Base-by-base conservation (phyloP, 2,888 invertebrate genomes). In the Toxonevra muliebris region DNA sequence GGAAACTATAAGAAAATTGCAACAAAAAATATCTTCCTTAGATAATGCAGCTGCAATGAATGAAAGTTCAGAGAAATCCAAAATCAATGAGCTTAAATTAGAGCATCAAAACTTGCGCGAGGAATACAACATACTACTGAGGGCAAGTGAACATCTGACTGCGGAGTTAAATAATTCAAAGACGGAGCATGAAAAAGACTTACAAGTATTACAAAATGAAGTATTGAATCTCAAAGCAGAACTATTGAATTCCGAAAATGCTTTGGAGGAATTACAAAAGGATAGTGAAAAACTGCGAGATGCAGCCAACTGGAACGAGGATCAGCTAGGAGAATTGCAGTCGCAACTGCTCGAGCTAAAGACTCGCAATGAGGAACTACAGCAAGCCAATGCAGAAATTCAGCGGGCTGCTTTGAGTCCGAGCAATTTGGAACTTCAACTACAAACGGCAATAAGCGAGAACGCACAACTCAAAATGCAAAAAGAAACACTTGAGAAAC, bases 61-160 rank as follows among this genome's bases (percentile, higher is more conserved):
- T 61, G 71, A 69, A n/a, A 76, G 74, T 58, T 71, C 73, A 10
- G 70, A 77, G 54, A 78, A 76, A 66, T 75, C 75, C 55, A 76
- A 82, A 67, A 71, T 79, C 42, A 80, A 80, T 45, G 72, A 80
- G 30, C 75, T 78, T 10, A 77, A 77, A 50, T 60, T 76, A 41
- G 74, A 78, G 52, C 73, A 77, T 20, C 77, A 79, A 55, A 77
- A 81, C 43, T 65, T 79, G 41, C 76, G 76, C 66, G 73, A 76
- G 72, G 74, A 72, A 48, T 71, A 79, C 65, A 74, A 78, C 70
- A 75, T 76, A 71, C 65, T 75, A 12, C 61, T 73, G 7, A 74
- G 63, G 42, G 54, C 45, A 12, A 69, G 73, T 15, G 55, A 69
- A 61, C 66, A 52, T 20, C 48, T 75, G 57, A 50, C 66, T n/a